Evolutionary conservation across 2,113 vertebrate species (phyloP).

Genomic region (Megaleporinus macrocephalus): DNA sequence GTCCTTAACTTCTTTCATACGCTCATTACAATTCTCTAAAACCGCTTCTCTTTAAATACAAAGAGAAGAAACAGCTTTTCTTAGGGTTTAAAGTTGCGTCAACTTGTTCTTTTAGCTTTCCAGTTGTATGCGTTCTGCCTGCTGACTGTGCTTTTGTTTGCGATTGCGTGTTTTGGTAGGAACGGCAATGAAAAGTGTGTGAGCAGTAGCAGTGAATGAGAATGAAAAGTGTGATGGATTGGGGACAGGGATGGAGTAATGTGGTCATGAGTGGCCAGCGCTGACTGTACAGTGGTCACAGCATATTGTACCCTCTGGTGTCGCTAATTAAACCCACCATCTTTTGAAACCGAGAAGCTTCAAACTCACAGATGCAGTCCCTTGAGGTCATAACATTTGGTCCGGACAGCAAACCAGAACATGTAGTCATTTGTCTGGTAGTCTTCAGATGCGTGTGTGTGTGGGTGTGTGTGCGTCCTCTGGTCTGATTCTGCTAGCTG

Average conservation of each 20-base stretch:
- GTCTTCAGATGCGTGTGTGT: conserved; percentile 3
- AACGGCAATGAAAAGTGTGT: background rate
- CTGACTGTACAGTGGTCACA: background rate
- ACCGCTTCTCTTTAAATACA: background rate
- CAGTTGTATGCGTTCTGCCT: conserved; percentile 5
- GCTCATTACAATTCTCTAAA: background rate
- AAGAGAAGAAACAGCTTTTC: background rate
- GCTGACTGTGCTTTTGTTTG: background rate
- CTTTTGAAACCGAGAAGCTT: background rate
- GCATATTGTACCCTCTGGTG: background rate
- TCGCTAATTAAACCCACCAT: background rate
- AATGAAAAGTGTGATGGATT: background rate
- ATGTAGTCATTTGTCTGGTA: conserved; percentile 36
- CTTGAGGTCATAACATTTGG: background rate
- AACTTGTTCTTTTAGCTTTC: background rate
- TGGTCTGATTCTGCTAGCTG: conserved; percentile 17
- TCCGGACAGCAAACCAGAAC: conserved; percentile 19
- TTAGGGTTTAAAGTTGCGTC: background rate
- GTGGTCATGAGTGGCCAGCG: background rate
- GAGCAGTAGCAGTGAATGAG: conserved; percentile 3
- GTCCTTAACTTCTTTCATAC: background rate
- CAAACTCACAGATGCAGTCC: background rate
- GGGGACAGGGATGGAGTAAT: background rate
- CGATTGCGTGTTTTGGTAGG: background rate
- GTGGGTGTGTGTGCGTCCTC: conserved; percentile 19